Evolutionary conservation across 2,888 invertebrate genomes (phyloP).

Genomic region (Brachypalpus laphriformis): DNA sequence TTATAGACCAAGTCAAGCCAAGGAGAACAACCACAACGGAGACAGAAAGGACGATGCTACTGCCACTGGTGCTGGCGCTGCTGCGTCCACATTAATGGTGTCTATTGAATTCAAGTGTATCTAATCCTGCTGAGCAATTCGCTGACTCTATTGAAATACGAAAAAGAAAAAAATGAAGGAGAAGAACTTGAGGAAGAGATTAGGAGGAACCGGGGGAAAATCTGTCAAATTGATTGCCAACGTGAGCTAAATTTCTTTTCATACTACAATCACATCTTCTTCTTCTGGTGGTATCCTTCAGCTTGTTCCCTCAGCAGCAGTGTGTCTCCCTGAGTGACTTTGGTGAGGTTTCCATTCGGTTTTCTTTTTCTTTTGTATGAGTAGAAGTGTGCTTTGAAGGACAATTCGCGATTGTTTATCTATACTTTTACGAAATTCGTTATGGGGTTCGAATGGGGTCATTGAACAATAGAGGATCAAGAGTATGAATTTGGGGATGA

Average conservation of each 20-base stretch:
- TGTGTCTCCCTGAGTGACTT: neutral
- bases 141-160: constrained; percentile 17
- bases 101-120: constrained; percentile 52
- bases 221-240: constrained; percentile 46
- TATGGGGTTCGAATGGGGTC: constrained; percentile 12
- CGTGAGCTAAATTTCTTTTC: constrained; percentile 11
- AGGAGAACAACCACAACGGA: constrained; percentile 5
- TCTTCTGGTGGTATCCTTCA: neutral
- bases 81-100: constrained; percentile 50
- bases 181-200: neutral
- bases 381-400: constrained; percentile 5
- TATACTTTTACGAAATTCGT: neutral
- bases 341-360: neutral
- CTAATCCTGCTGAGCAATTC: constrained; percentile 56
- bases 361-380: neutral
- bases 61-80: neutral
- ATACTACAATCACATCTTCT: neutral
- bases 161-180: neutral
- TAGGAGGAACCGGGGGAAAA: neutral
- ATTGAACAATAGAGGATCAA: constrained; percentile 16
- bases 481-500: neutral
- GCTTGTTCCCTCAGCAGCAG: neutral
- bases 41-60: neutral
- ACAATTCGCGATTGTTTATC: constrained; percentile 38
- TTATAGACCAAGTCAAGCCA: constrained; percentile 32